Base-by-base conservation (phyloP, 1,140 invertebrate species). In the Leptinotarsa lineolata region DNA sequence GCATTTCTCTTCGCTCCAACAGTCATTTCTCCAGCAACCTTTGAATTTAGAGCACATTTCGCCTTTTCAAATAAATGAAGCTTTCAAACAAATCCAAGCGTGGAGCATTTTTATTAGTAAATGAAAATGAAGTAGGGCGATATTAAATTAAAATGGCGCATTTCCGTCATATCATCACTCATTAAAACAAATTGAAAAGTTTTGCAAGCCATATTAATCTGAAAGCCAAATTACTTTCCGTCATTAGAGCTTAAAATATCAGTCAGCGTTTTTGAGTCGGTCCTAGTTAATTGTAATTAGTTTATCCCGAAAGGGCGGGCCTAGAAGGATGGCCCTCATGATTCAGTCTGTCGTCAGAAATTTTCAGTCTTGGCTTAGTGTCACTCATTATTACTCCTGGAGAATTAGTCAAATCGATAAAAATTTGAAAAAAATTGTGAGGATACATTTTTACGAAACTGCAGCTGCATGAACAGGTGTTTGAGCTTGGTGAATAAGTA, bases 151-250 rank as follows among this genome's bases (percentile, higher is more conserved):
- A 54, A 54, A 54, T 16, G 48, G 48, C 48, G 48, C 48, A 21
- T 66, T 66, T 66, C 39, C 64, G 64, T 44, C 64, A 66, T 66
- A 66, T 66, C 64, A 66, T 39, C 46, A 73, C 71, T 77, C 76
- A 79, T 79, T 77, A 77, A 76, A 71, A 60, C 75, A 79, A 79
- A 79, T 79, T 79, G 77, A 79, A 79, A 79, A 79, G 77, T 79
- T 79, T 77, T 74, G 70, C 72, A 74, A 39, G 77, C 63, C 72
- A 77, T 79, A 79, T 79, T 79, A 79, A 77, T 79, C 76, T 75
- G 24, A 65, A 72, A 75, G 70, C 72, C 76, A 79, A 79, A 79
- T 79, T 79, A 77, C 76, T 79, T 78, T 72, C 74, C 76, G 74
- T 79, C 77, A 79, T 79, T 79, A 79, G 76, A 73, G 76, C 69